Conservation (phyloP, 2,113 vertebrate genomes). For the Cebus imitator region DNA sequence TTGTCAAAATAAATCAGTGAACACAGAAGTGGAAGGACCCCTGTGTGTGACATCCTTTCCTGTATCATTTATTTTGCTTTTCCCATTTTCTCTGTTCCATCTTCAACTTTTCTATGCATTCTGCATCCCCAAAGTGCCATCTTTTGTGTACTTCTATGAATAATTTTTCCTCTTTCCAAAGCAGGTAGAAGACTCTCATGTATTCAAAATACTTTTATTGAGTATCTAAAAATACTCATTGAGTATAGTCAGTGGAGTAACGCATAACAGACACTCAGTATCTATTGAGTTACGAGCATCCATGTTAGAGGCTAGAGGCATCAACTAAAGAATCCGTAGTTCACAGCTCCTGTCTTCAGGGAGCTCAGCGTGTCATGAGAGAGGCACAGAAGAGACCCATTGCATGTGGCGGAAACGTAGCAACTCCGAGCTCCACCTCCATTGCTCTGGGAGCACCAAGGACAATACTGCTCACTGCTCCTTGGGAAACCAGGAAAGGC, state of each 20-base stretch:
- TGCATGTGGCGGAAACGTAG: rapidly evolving
- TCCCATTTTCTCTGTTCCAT: neutral
- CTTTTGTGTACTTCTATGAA: neutral
- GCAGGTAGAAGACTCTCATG: neutral
- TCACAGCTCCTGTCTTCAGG: neutral
- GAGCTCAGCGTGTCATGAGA: neutral
- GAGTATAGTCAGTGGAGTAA: too few species aligned
- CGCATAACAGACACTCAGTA: too few species aligned
- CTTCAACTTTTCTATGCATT: neutral
- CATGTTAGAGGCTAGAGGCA: neutral
- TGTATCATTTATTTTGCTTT: neutral
- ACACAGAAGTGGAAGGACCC: neutral
- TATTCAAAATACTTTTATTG: neutral
- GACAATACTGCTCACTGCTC: neutral
- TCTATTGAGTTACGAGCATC: neutral
- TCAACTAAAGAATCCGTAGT: neutral
- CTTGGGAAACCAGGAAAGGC: neutral
- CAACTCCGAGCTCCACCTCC: neutral
- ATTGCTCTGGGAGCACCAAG: neutral
- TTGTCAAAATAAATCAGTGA: slow-evolving; percentile 51
- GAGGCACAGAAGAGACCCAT: neutral
- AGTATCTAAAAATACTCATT: neutral
- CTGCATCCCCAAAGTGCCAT: neutral
- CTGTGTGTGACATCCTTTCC: neutral
- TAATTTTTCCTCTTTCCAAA: neutral